Conservation (phyloP, 1,140 invertebrate species). For the Drosophila arizonae region DNA sequence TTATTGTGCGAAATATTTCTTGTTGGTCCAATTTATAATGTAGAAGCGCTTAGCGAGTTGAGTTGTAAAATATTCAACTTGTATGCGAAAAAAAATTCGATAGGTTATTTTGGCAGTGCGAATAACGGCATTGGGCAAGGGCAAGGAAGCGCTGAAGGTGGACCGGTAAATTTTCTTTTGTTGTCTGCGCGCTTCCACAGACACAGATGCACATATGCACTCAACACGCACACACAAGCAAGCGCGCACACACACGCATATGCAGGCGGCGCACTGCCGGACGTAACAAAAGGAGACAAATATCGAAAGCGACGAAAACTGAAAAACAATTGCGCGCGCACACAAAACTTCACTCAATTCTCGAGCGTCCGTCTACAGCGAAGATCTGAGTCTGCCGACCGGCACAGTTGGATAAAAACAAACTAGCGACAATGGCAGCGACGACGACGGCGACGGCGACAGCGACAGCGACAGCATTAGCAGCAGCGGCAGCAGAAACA, state of each 20-base stretch:
- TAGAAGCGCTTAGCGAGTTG: constrained; percentile 24
- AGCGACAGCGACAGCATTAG: constrained; percentile 10
- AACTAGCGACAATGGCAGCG: constrained; percentile 19
- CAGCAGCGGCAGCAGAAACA: constrained; percentile 29
- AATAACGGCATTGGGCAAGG: constrained; percentile 67
- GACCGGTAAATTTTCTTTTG: constrained; percentile 67
- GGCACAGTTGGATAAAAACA: constrained; percentile 50
- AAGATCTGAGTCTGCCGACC: constrained; percentile 36
- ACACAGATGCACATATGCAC: constrained; percentile 29
- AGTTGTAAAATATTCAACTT: constrained; percentile 59
- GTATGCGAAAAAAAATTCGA: constrained; percentile 42
- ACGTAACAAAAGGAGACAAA: constrained; percentile 41
- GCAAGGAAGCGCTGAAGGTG: constrained; percentile 44
- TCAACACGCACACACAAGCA: constrained; percentile 16
- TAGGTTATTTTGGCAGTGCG: constrained; percentile 71
- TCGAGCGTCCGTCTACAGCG: constrained; percentile 26
- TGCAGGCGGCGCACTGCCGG: constrained; percentile 47
- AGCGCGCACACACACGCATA: constrained; percentile 22
- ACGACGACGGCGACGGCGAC: constrained; percentile 5
- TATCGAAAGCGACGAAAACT: constrained; percentile 22
- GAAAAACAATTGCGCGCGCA: constrained; percentile 48
- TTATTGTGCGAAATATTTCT: constrained; percentile 51
- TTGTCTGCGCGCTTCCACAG: constrained; percentile 61
- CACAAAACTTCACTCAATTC: constrained; percentile 44
- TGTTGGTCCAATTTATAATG: constrained; percentile 34